These are phyloP conservation scores for Sterrhoptilus dennistouni DNA, from an alignment of 2,113 vertebrate genomes.

Conservation along the genomic window DNA sequence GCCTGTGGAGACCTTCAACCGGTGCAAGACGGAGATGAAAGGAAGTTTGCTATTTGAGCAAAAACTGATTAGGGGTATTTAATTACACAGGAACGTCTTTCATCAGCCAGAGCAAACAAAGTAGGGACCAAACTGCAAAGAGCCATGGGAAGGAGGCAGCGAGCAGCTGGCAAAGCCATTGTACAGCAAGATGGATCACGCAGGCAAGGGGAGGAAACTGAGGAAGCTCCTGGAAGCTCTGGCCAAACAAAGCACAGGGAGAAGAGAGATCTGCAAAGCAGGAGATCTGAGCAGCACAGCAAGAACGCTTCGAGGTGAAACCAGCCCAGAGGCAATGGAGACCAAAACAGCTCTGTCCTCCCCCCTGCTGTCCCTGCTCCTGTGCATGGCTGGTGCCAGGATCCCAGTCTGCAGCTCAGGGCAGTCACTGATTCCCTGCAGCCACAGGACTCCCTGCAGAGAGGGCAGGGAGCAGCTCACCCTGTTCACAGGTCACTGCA, in stretches of 20 bases:
- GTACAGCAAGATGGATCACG: not conserved
- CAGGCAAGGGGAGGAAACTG: not conserved
- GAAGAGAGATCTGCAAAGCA: not conserved
- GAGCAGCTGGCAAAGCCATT: conserved; percentile 9
- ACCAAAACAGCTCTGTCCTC: fast-evolving
- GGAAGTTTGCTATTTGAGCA: conserved; percentile 68
- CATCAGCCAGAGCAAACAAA: conserved; percentile 71
- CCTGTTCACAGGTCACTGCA: not conserved
- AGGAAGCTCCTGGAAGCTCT: not conserved
- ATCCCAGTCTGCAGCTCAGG: not conserved
- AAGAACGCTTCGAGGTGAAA: not conserved
- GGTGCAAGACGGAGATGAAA: conserved; percentile 60
- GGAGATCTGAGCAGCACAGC: not conserved
- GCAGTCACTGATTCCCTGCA: not conserved
- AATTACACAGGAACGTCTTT: conserved; percentile 69
- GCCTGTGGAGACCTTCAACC: not conserved
- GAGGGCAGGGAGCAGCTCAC: not conserved
- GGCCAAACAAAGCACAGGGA: not conserved
- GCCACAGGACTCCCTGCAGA: not conserved
- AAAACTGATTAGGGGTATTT: conserved; percentile 69
- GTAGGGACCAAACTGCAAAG: conserved; percentile 55
- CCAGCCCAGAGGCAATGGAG: not conserved
- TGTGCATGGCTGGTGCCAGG: not conserved
- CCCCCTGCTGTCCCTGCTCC: fast-evolving
- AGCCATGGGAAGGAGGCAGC: conserved; percentile 2